Base-by-base conservation (phyloP, 1,140 invertebrate genomes). In the Zaprionus taronus region DNA sequence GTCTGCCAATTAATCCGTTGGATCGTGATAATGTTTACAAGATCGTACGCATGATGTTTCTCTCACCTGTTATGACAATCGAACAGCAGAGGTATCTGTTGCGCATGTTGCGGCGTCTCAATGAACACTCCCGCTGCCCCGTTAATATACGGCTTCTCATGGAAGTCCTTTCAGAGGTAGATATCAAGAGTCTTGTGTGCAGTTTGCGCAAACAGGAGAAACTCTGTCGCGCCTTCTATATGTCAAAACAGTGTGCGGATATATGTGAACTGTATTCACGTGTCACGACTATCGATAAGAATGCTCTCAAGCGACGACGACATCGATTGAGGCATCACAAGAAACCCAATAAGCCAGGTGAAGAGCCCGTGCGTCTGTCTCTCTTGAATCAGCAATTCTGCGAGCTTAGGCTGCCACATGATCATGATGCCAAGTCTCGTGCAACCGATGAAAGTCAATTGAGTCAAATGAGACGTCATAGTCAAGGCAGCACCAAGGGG, bases 11-110 rank as follows among this genome's bases (percentile, higher is more conserved):
- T 7, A 36, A 90, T 73, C 86, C 86, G 1, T 28, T 90, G 5
- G 56, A 86, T 5, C 2, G 1, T 1, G 49, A 49, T 7, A 90
- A 85, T n/a, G 67, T 24, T 5, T 49, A 55, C 4, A 91, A 80
- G 36, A 31, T 90, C n/a, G 5, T 90, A 12, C 76, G 86, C 4
- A 5, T 90, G 61, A 70, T 90, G 34, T 90, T 90, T 14, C 51
- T 80, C 0, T 24, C 2, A 0, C 11, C 56, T 4, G 26, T 91
- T 11, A 55, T 90, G 11, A 63, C 79, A 0, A 7, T 57, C 2
- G 71, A 76, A 12, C 85, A 90, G 58, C 34, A 31, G 7, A 6
- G 31, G 1, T 64, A 62, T 38, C 53, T 90, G 17, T 5, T 66
- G 24, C 2, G 20, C 4, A 72, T 90, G 85, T 26, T 90, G 5